Conservation (phyloP, 2,888 invertebrate species). For the Netelia inedita region DNA sequence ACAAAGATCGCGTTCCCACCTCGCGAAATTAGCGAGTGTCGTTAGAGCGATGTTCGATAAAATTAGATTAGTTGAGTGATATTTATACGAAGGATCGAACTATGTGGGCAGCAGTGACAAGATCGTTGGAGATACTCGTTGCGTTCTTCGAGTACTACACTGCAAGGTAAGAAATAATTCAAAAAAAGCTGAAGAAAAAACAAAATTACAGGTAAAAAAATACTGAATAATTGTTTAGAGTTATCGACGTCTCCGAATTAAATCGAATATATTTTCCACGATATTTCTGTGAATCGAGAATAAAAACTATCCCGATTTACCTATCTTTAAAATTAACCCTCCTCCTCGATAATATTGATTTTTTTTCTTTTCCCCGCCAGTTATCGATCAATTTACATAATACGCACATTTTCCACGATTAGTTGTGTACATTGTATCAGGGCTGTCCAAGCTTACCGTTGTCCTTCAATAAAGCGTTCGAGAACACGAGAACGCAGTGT, state of each 20-base stretch:
- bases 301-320: no score
- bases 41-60: conserved; percentile 67
- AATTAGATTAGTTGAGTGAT: conserved; percentile 71
- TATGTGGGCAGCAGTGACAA: conserved; percentile 94
- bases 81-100: conserved; percentile 86
- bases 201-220: not conserved
- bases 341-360: no score
- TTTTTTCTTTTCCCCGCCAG: no score
- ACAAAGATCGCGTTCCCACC: conserved; percentile 9
- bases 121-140: conserved; percentile 92
- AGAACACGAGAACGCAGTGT: not conserved
- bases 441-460: conserved; percentile 1
- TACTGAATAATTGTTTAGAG: not conserved
- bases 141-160: conserved; percentile 94
- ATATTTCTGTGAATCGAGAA: no score
- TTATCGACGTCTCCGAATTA: not conserved
- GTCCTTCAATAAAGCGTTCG: not conserved
- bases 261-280: no score
- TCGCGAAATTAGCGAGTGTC: conserved; percentile 57
- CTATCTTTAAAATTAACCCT: no score
- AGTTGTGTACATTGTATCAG: not conserved
- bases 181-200: conserved; percentile 20
- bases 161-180: conserved; percentile 87
- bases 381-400: not conserved
- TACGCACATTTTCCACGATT: not conserved